Percentiles rank a stretch among this genome's conserved stretches.
Conservation (phyloP, 2,888 invertebrate species). For the Lacanobia oleracea region DNA sequence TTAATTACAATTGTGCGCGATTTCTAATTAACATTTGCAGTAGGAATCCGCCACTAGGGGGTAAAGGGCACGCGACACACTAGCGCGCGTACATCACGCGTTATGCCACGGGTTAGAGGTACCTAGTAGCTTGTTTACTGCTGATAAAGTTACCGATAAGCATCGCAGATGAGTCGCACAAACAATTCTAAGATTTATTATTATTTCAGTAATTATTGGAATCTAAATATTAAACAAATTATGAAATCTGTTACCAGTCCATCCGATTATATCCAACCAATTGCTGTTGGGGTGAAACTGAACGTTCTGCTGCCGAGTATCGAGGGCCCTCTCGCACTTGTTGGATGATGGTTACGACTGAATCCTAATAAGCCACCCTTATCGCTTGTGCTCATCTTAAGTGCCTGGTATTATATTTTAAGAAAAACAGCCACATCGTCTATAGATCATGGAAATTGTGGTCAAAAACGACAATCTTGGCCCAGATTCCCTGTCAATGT, state of each 20-base stretch:
- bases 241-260: no score
- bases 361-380: no score
- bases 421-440: no score
- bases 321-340: no score
- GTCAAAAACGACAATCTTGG: neutral
- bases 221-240: no score
- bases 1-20: conserved; percentile 47
- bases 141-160: conserved; percentile 57
- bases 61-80: conserved; percentile 46
- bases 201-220: neutral
- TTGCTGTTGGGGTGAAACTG: no score
- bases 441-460: no score
- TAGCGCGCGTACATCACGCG: conserved; percentile 13
- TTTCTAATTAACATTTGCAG: conserved; percentile 49
- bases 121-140: conserved; percentile 31
- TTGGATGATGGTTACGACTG: no score
- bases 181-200: conserved; percentile 25
- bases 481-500: conserved; percentile 22
- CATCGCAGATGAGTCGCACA: conserved; percentile 33
- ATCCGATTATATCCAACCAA: no score
- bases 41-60: conserved; percentile 30
- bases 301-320: no score
- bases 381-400: neutral
- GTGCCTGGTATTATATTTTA: no score
- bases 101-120: conserved; percentile 16